Evolutionary conservation across 2,888 invertebrate genomes (phyloP).

Genomic region (Chouioia cunea): DNA sequence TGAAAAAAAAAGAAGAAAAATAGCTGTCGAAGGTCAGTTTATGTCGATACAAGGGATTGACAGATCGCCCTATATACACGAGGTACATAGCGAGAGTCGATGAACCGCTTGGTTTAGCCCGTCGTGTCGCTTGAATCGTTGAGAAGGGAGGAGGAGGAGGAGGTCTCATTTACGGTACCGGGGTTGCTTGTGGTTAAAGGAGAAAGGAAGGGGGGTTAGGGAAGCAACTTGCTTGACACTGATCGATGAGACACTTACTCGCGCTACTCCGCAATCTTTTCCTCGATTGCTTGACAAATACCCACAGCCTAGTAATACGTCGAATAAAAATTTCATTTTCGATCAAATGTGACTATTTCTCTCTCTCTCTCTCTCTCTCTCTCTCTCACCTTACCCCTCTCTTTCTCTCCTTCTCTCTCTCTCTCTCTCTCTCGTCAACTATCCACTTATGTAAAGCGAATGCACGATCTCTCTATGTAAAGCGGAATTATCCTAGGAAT

Average conservation of each 20-base stretch:
- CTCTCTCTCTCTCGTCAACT: too few relatives aligned
- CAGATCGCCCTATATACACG: conserved; percentile 3
- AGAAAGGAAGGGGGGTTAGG: neutral
- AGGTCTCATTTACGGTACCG: conserved; percentile 20
- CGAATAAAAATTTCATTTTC: too few relatives aligned
- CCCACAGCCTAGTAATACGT: neutral
- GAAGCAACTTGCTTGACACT: conserved; percentile 23
- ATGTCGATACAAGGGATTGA: neutral
- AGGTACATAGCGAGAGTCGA: conserved; percentile 6
- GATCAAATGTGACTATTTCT: too few relatives aligned
- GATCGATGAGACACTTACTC: conserved; percentile 32
- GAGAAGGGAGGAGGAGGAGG: neutral
- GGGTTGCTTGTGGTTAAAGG: neutral
- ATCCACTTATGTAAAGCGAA: conserved; percentile 6
- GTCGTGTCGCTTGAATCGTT: conserved; percentile 20
- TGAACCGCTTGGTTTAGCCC: conserved; percentile 7
- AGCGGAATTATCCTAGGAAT: conserved; percentile 25
- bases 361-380: too few relatives aligned
- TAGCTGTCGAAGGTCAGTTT: too few relatives aligned
- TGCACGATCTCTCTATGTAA: conserved; percentile 9
- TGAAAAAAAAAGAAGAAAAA: too few relatives aligned
- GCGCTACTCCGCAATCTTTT: conserved; percentile 14
- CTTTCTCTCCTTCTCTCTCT: too few relatives aligned
- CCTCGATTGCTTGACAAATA: conserved; percentile 25
- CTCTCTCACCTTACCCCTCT: too few relatives aligned